Conservation (phyloP, 53 echinoderm and acorn worm species). For the Crossaster papposus region DNA sequence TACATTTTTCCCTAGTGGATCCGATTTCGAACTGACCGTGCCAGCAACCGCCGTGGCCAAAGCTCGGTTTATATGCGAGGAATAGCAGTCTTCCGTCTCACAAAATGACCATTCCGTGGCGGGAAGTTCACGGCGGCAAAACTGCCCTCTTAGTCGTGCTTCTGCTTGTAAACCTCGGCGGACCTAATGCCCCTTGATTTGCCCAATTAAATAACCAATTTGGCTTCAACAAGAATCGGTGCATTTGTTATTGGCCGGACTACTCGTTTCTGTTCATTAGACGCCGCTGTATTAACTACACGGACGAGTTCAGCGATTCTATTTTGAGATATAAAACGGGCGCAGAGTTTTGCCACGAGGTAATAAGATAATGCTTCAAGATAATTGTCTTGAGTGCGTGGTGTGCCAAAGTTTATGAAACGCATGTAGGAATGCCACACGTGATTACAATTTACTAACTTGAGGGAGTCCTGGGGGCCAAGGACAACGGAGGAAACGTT, state of each 20-base stretch:
- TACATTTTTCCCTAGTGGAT: not conserved
- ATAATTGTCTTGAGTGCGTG: too few relatives aligned
- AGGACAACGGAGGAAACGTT: too few relatives aligned
- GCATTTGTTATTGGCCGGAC: not conserved
- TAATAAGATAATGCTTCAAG: too few relatives aligned
- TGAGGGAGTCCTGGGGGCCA: too few relatives aligned
- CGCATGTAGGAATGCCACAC: too few relatives aligned
- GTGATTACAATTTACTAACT: too few relatives aligned
- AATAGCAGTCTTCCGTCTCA: not conserved
- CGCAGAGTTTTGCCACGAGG: too few relatives aligned
- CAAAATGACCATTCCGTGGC: not conserved
- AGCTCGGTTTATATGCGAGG: not conserved
- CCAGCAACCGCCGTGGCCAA: slow-evolving; percentile 49
- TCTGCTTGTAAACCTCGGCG: not conserved
- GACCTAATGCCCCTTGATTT: not conserved
- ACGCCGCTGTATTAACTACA: too few relatives aligned
- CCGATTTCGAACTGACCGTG: slow-evolving; percentile 30
- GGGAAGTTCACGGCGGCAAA: not conserved
- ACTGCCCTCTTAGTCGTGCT: not conserved
- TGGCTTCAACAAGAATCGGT: too few relatives aligned
- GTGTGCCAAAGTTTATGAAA: too few relatives aligned
- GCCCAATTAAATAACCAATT: not conserved
- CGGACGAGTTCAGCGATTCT: too few relatives aligned
- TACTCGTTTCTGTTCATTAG: not conserved
- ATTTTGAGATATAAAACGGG: too few relatives aligned